phyloP scores from a whole-genome alignment of 2,888 invertebrate species.

The Cephus nigrinus region DNA sequence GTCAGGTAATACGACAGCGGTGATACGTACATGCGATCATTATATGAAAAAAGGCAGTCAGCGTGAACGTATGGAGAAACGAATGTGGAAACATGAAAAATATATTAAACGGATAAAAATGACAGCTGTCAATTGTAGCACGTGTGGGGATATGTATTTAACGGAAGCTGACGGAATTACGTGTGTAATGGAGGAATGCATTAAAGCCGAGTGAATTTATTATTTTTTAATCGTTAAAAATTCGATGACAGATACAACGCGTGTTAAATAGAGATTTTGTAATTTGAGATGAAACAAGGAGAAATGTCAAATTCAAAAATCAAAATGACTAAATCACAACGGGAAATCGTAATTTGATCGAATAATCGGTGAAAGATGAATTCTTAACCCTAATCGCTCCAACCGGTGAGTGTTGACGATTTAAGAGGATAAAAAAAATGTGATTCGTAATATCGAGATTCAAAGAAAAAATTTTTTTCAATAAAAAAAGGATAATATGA shows the following conservation, averaged over 20 bases:
- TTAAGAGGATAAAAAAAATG: neutral
- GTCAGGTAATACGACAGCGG: neutral
- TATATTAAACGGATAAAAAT: neutral
- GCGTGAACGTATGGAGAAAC: neutral
- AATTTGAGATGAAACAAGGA: neutral
- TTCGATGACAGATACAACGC: too few species aligned
- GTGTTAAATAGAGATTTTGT: neutral
- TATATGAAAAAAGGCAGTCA: neutral
- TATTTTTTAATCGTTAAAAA: neutral
- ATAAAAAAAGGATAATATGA: neutral
- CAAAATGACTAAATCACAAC: too few species aligned
- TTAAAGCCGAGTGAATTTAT: neutral
- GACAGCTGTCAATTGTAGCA: neutral
- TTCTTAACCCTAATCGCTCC: too few species aligned
- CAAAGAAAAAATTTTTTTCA: neutral
- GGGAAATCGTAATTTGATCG: too few species aligned
- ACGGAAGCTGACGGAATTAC: neutral
- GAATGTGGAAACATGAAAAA: neutral
- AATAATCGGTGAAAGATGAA: too few species aligned
- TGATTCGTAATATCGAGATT: conserved; percentile 15
- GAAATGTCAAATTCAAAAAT: neutral
- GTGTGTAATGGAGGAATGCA: neutral
- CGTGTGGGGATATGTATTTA: neutral
- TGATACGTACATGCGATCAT: neutral
- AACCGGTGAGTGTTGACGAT: too few species aligned